A percentile compares a stretch with the other conserved stretches of the same genome.
phyloP scores from a whole-genome alignment of 1,140 invertebrate species.

The Eupristina koningsbergeri region DNA sequence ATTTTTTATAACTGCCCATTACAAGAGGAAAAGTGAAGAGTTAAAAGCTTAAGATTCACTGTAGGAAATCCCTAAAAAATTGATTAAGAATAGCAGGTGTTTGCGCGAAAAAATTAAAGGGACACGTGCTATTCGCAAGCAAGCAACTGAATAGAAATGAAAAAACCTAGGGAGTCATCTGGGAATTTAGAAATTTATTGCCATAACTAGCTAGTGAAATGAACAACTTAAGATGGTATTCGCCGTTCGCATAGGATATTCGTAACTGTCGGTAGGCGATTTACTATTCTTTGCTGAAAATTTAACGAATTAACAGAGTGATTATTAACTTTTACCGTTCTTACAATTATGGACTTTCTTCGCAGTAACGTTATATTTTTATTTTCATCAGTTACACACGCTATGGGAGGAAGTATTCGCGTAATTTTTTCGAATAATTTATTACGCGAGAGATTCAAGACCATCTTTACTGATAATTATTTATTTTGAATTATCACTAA shows the following conservation, averaged over 20 bases:
- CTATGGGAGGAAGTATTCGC: neutral
- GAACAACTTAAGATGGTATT: neutral
- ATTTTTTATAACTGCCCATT: too few relatives aligned
- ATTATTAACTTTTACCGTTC: conserved; percentile 3
- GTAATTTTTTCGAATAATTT: neutral
- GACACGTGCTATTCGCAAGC: neutral
- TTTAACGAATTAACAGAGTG: neutral
- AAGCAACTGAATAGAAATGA: too few relatives aligned
- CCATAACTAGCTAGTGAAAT: neutral
- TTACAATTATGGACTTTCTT: neutral
- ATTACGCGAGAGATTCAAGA: neutral
- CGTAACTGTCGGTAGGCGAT: neutral
- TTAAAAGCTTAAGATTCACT: neutral
- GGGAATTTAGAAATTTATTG: conserved; percentile 10
- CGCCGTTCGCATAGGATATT: too few relatives aligned
- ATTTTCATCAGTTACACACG: neutral
- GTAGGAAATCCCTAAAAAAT: neutral
- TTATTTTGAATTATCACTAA: neutral
- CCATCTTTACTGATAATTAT: neutral
- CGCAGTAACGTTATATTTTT: neutral
- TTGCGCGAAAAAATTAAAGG: neutral
- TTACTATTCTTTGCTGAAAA: neutral
- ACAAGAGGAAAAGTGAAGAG: neutral
- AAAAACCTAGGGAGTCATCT: neutral
- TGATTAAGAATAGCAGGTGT: neutral